These are phyloP conservation scores for Halcyon malimbica DNA, from an alignment of 2,113 vertebrate species.

Conservation along the genomic window DNA sequence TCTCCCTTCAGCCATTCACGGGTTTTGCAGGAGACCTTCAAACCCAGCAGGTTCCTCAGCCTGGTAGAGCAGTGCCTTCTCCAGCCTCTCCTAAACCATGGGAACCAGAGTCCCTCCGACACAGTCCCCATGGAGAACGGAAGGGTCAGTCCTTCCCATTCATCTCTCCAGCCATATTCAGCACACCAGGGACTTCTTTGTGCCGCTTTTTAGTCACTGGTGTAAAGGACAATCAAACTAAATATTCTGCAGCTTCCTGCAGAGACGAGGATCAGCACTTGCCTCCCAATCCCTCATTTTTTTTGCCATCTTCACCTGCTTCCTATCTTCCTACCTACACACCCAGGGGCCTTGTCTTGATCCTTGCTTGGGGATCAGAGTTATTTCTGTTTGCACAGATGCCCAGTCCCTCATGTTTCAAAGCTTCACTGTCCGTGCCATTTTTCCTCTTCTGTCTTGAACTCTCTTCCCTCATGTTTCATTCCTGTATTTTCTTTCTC, in stretches of 20 bases:
- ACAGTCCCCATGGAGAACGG: fast-evolving
- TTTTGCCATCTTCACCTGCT: not conserved
- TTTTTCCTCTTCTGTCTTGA: not conserved
- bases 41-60: not conserved
- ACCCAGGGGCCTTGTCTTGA: not conserved
- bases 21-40: not conserved
- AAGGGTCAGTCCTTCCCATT: not conserved
- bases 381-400: not conserved
- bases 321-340: not conserved
- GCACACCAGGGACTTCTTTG: fast-evolving
- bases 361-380: not conserved
- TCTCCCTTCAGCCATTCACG: not conserved
- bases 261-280: not conserved
- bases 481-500: not conserved
- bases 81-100: not conserved
- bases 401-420: not conserved
- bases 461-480: not conserved
- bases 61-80: not conserved
- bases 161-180: not conserved
- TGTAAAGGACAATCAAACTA: not conserved
- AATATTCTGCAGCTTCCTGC: not conserved
- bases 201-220: not conserved
- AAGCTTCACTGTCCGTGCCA: not conserved
- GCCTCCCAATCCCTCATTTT: not conserved
- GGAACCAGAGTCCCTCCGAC: not conserved